These are phyloP conservation scores for Pseudomyrmex concolor DNA, from an alignment of 1,140 invertebrate genomes.

Conservation along the genomic window DNA sequence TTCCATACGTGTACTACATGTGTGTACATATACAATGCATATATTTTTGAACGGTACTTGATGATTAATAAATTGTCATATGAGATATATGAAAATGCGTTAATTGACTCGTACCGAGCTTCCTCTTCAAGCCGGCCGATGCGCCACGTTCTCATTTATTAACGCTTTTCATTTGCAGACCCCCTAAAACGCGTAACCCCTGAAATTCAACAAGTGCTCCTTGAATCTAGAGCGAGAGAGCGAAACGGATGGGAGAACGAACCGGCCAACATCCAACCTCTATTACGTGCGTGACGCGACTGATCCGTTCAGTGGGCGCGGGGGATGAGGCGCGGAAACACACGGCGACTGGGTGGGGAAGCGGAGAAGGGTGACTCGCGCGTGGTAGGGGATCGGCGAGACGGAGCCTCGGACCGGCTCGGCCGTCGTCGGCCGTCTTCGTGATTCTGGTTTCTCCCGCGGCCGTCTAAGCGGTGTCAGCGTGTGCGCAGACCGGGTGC, in stretches of 20 bases:
- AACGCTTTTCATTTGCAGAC: slow-evolving; percentile 55
- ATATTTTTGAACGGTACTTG: background rate
- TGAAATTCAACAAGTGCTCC: slow-evolving; percentile 83
- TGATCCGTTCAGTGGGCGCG: slow-evolving; percentile 58
- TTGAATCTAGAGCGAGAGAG: slow-evolving; percentile 50
- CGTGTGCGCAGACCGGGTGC: slow-evolving; percentile 92
- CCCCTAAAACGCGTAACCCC: slow-evolving; percentile 60
- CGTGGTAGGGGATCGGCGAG: slow-evolving; percentile 72
- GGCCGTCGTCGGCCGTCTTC: slow-evolving; percentile 67
- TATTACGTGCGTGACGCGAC: slow-evolving; percentile 74
- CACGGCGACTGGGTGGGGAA: slow-evolving; percentile 14
- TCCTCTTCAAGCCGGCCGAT: background rate
- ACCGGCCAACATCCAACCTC: slow-evolving; percentile 61
- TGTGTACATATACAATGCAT: background rate
- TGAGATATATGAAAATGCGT: slow-evolving; percentile 9
- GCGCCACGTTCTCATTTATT: slow-evolving; percentile 49
- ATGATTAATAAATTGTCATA: slow-evolving; percentile 12
- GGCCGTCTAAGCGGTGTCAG: slow-evolving; percentile 87
- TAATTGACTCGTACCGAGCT: slow-evolving; percentile 10
- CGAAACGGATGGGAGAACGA: slow-evolving; percentile 51
- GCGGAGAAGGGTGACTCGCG: background rate
- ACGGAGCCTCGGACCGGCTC: slow-evolving; percentile 63
- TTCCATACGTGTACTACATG: background rate
- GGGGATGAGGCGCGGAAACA: slow-evolving; percentile 48
- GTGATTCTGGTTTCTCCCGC: slow-evolving; percentile 86